phyloP scores from a whole-genome alignment of 1,140 invertebrate species.

The Zelostemma sp. region DNA sequence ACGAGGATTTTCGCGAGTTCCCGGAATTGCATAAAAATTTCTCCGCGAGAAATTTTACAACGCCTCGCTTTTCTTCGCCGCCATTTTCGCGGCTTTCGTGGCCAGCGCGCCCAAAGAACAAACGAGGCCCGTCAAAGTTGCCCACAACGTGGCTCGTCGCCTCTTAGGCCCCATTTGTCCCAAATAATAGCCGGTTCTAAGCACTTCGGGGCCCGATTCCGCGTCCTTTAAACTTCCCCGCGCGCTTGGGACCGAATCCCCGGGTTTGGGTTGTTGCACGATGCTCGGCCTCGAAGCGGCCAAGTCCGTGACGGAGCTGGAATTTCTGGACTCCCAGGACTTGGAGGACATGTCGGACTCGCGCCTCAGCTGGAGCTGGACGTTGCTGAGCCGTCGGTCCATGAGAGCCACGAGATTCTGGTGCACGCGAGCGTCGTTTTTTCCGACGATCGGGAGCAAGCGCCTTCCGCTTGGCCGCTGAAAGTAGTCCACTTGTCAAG shows the following conservation, averaged over 20 bases:
- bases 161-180: conserved; percentile 48
- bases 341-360: conserved; percentile 8
- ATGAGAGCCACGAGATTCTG: conserved; percentile 60
- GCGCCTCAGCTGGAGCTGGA: conserved; percentile 42
- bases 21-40: too few species aligned
- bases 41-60: conserved; percentile 49
- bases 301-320: conserved; percentile 21
- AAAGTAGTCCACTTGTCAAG: conserved; percentile 70
- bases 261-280: conserved; percentile 54
- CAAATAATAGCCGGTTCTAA: conserved; percentile 33
- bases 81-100: conserved; percentile 65
- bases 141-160: conserved; percentile 62
- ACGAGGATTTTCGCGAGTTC: too few species aligned
- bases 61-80: conserved; percentile 55
- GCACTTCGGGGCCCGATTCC: background rate
- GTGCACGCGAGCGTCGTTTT: conserved; percentile 53
- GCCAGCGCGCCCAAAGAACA: conserved; percentile 67
- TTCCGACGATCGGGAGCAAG: conserved; percentile 22
- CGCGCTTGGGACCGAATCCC: conserved; percentile 11
- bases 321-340: conserved; percentile 29
- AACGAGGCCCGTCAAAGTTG: conserved; percentile 64
- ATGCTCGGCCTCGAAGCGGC: conserved; percentile 37
- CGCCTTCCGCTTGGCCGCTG: conserved; percentile 27
- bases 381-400: conserved; percentile 62
- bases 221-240: conserved; percentile 12